Evolutionary conservation across 2,797 vertebrate species (phyloP).

Genomic region (Sebastes kiyomatsui): DNA sequence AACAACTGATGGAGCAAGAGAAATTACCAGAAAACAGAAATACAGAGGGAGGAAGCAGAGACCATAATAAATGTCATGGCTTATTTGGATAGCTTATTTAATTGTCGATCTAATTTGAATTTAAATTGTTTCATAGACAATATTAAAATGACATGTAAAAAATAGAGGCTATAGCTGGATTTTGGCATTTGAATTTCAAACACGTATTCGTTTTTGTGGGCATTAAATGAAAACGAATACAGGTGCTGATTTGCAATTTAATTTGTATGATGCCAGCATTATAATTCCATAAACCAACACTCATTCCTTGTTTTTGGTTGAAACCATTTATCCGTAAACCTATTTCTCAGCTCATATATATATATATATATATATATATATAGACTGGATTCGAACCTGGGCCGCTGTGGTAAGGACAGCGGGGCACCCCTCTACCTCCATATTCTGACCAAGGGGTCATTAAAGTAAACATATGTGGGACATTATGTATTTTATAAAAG

Average conservation of each 20-base stretch:
- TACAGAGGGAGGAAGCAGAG: neutral
- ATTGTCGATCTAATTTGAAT: neutral
- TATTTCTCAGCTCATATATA: neutral
- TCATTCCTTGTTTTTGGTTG: neutral
- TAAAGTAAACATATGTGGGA: too few relatives aligned
- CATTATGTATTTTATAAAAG: neutral
- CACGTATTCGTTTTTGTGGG: neutral
- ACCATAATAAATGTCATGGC: neutral
- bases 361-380: too few relatives aligned
- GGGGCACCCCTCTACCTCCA: too few relatives aligned
- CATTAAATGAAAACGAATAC: neutral
- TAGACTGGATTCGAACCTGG: too few relatives aligned
- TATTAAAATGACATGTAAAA: neutral
- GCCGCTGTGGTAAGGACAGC: too few relatives aligned
- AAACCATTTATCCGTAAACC: neutral
- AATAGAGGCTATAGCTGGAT: neutral
- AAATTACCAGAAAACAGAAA: neutral
- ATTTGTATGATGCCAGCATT: neutral
- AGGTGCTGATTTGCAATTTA: neutral
- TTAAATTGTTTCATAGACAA: neutral
- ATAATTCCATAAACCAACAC: neutral
- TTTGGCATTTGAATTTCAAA: constrained; percentile 6
- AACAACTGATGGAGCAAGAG: neutral
- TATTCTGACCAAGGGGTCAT: too few relatives aligned
- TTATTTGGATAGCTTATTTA: neutral